These are phyloP conservation scores for Myrmophylax atrothorax DNA, from an alignment of 2,113 vertebrate genomes.

Conservation along the genomic window DNA sequence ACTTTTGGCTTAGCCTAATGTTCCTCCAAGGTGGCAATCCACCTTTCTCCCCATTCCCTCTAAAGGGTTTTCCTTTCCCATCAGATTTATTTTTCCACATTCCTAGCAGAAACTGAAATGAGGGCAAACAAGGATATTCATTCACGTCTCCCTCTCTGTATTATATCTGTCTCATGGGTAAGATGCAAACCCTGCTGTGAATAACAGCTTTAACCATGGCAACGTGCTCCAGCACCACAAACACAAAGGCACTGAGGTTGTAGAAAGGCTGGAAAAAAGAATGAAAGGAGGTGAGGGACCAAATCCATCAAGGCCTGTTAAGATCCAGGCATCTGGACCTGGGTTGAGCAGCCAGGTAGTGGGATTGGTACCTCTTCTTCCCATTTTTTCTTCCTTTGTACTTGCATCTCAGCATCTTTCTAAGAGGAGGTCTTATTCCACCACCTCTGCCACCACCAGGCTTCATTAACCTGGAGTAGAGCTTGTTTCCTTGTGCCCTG, in stretches of 20 bases:
- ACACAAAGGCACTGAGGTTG: neutral
- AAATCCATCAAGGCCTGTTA: neutral
- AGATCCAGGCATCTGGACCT: neutral
- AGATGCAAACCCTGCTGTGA: constrained; percentile 2
- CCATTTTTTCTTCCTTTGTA: neutral
- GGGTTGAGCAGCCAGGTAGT: neutral
- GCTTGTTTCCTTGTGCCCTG: accelerated
- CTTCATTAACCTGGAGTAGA: neutral
- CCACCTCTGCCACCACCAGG: neutral
- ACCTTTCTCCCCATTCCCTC: neutral
- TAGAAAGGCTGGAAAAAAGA: neutral
- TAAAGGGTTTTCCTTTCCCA: neutral
- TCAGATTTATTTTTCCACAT: neutral
- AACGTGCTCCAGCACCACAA: neutral
- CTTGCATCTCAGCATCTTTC: neutral
- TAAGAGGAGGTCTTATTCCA: neutral
- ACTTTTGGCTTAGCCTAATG: neutral
- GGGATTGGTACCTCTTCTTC: neutral
- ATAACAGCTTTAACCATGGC: constrained; percentile 47
- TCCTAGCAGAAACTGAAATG: neutral
- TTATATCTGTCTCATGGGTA: neutral
- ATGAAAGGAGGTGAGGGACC: neutral
- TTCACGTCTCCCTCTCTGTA: neutral
- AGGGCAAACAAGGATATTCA: neutral
- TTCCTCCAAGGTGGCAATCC: neutral